Evolutionary conservation across 2,797 vertebrate genomes (phyloP), one percentile per base, ranked within the genome.

Genomic region (Knipowitschia caucasica): DNA sequence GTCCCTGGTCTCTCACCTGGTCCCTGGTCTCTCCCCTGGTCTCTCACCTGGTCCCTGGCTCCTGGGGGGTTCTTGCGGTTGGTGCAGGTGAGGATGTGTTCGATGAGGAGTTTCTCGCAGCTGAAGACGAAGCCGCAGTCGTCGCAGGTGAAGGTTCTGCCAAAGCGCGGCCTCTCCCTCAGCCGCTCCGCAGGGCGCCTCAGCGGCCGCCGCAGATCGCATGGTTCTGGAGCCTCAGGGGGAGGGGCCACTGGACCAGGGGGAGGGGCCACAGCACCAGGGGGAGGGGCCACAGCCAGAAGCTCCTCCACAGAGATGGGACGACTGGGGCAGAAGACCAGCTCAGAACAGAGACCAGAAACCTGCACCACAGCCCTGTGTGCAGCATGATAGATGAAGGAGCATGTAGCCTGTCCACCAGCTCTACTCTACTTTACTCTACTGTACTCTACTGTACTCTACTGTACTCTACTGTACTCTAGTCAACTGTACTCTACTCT

Each of bases 71-170:
- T 91, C 78, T 95, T 95, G 58, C 96, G 88, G 85, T 98, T 98
- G 27, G 95, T 96, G 83, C 97, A 99, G 0, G 95, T 96, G 56
- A 96, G 84, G 60, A 95, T 93, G 24, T 99, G 97, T 49, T 99
- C 97, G 24, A 98, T 95, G 39, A 99, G 65, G 21, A 99, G 90
- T 74, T 96, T 97, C 73, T 98, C 97, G 17, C 96, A 98, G 88
- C 97, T 99, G 67, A 99, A 99, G 44, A 97, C 96, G 14, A 99
- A 99, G 39, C 97, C 97, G 0, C 97, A 99, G 81, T 96, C 94
- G 6, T 99, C 97, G 0, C 97, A 99, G 39, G 97, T 99, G 84
- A 95, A 99, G 20, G 95, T 98, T 56, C 95, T 92, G 7, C 97
- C 97, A 27, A 99, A 99, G 1, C 97, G 91, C 1, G 95, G 93